Evolutionary conservation across 1,140 invertebrate species (phyloP), one percentile per base, ranked within the genome.

Genomic region (Bombus confusus): DNA sequence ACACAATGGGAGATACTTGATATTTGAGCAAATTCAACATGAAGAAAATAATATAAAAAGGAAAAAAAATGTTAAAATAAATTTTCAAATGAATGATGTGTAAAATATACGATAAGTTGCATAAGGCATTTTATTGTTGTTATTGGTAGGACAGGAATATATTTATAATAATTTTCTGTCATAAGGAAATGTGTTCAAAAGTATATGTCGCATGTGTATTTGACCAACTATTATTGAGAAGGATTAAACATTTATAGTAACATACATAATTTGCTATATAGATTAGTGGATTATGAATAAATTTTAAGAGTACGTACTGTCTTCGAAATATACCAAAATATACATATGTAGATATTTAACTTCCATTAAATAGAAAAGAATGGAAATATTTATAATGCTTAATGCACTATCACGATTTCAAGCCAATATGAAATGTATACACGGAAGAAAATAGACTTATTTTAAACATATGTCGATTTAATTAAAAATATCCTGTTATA

Each of bases 151-250:
- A 62, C 37, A 41, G 13, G 34, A 72, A 73, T 64, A 78, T 69
- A 31, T 39, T 64, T 25, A 41, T 37, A 64, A 79, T 57, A 72
- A 47, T 80, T 62, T 73, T 66, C 52, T 80, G 68, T 80, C 25
- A 34, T 12, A 78, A 71, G 31, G 68, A 34, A 80, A 80, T 85
- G 77, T 80, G 69, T 85, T 79, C 77, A 85, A 72, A 31, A 31
- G 12, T 85, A 52, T 22, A 62, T 69, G 52, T 41, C 34, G 22
- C 34, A 52, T 41, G 47, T 34, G 62, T 62, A 68, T 57, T 34
- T 74, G 37, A 59, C 73, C 59, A 83, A 75, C 66, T 69, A 47
- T 68, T 68, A 66, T 64, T 66, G 72, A 25, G 4, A n/a, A 68
- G 10, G 47, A 22, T 76, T 59, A 39, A 34, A 39, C 3, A 72